Evolutionary conservation across 1,140 invertebrate genomes (phyloP).

Genomic region (Tetramorium parvispinum): DNA sequence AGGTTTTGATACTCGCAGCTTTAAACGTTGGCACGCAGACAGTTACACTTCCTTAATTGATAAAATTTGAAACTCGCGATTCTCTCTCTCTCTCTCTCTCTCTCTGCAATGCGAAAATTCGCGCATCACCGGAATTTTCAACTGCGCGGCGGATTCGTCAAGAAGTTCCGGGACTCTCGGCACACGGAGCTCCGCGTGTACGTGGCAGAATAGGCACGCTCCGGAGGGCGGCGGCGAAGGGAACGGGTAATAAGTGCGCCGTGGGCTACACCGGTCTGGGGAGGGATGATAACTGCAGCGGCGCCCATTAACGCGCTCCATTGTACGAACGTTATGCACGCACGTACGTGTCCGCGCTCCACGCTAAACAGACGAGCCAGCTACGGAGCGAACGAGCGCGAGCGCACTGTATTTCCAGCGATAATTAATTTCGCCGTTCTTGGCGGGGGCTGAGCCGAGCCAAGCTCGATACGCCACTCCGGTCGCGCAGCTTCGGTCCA

Average conservation of each 20-base stretch:
- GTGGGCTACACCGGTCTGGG: conserved; percentile 20
- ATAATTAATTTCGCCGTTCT: conserved; percentile 60
- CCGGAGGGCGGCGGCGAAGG: background rate
- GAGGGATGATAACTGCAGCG: conserved; percentile 57
- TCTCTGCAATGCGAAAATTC: background rate
- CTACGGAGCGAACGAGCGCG: conserved; percentile 29
- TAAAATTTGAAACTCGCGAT: background rate
- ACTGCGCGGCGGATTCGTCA: background rate
- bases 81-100: background rate
- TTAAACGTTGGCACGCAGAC: background rate
- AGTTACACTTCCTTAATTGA: background rate
- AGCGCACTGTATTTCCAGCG: conserved; percentile 54
- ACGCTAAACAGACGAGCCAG: conserved; percentile 46
- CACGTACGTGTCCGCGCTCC: conserved; percentile 58
- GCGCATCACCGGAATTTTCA: background rate
- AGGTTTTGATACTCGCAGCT: too few species aligned
- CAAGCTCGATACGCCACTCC: background rate
- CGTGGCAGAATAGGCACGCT: conserved; percentile 51
- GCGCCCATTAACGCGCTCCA: conserved; percentile 58
- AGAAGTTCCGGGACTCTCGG: conserved; percentile 30
- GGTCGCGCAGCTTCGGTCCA: background rate
- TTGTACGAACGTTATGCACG: conserved; percentile 60
- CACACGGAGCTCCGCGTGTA: conserved; percentile 42
- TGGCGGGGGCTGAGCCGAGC: conserved; percentile 20
- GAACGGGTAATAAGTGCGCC: conserved; percentile 52